phyloP scores from a whole-genome alignment of 2,113 vertebrate species.

The Gobio gobio region DNA sequence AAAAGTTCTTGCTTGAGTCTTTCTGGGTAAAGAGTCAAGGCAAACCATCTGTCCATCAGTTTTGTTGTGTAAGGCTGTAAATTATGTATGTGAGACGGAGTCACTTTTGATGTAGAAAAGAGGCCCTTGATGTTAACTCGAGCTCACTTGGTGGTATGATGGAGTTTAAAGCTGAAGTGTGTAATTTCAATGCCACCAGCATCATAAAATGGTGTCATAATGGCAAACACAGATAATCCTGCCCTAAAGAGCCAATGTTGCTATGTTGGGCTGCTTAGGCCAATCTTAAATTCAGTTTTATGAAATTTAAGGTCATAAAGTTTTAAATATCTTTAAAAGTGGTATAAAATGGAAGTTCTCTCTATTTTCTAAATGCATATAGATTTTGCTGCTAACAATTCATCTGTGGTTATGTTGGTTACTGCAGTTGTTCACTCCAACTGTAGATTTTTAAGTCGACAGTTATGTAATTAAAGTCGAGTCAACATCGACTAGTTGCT shows the following conservation, averaged over 20 bases:
- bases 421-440: too few species aligned
- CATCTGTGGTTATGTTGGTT: not conserved
- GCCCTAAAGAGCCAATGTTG: not conserved
- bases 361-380: not conserved
- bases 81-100: not conserved
- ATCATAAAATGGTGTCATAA: not conserved
- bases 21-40: not conserved
- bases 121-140: not conserved
- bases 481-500: too few species aligned
- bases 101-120: not conserved
- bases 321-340: not conserved
- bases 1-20: not conserved
- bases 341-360: not conserved
- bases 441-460: too few species aligned
- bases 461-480: too few species aligned
- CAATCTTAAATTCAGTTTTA: too few species aligned
- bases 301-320: too few species aligned
- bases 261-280: too few species aligned
- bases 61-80: not conserved
- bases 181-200: not conserved
- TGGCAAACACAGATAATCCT: conserved; percentile 1
- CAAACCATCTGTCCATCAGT: not conserved
- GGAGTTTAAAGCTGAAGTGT: conserved; percentile 8
- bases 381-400: not conserved
- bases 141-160: not conserved